Evolutionary conservation across 2,888 invertebrate species (phyloP).

Genomic region (Plemyria rubiginata): DNA sequence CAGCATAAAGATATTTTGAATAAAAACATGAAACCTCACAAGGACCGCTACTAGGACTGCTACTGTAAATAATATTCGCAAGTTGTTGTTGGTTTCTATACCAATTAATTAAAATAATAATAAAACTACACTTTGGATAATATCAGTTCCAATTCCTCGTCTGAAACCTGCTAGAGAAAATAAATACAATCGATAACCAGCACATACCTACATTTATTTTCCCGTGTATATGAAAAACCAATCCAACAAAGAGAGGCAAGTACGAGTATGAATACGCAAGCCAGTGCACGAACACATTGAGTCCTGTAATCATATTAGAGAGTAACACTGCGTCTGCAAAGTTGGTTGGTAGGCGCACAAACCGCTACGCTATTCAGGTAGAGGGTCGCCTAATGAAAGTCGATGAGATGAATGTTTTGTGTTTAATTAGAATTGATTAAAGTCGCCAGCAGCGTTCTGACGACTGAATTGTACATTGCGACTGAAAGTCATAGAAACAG

Average conservation of each 20-base stretch:
- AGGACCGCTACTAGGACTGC: too few species aligned
- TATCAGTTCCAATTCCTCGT: slow-evolving; percentile 6
- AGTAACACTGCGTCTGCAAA: slow-evolving; percentile 52
- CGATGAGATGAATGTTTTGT: slow-evolving; percentile 69
- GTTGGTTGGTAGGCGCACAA: slow-evolving; percentile 49
- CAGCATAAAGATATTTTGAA: too few species aligned
- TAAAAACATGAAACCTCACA: too few species aligned
- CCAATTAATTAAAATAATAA: neutral
- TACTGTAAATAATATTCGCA: too few species aligned
- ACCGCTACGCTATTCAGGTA: slow-evolving; percentile 58
- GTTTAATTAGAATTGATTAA: slow-evolving; percentile 70
- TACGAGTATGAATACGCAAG: slow-evolving; percentile 42
- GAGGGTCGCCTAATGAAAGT: slow-evolving; percentile 68
- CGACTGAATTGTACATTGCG: slow-evolving; percentile 32
- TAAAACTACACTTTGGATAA: slow-evolving; percentile 8
- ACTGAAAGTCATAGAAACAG: too few species aligned
- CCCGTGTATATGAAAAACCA: slow-evolving; percentile 23
- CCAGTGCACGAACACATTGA: slow-evolving; percentile 36
- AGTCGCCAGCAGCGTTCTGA: slow-evolving; percentile 51
- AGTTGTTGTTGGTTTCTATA: too few species aligned
- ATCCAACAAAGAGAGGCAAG: slow-evolving; percentile 22
- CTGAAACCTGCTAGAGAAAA: neutral
- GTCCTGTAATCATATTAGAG: slow-evolving; percentile 39
- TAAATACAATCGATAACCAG: neutral
- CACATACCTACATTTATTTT: slow-evolving; percentile 7